Percentiles rank a stretch among this genome's conserved stretches.
Evolutionary conservation across 2,797 vertebrate genomes (phyloP).

Genomic region (Glossophaga mutica): DNA sequence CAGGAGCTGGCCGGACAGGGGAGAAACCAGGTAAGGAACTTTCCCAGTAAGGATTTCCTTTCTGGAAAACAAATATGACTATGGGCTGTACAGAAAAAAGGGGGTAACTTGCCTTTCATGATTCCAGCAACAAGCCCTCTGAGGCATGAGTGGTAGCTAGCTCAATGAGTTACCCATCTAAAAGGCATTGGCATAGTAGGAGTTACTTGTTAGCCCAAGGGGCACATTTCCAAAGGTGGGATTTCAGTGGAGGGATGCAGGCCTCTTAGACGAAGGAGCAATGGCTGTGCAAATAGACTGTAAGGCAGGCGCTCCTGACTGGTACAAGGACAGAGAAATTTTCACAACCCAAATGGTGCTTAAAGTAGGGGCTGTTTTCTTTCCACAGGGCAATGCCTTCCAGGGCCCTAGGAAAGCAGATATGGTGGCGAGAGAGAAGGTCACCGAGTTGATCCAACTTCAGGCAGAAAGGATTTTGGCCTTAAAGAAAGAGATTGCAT

Average conservation of each 20-base stretch:
- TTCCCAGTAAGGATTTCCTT: neutral
- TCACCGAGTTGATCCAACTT: conserved; percentile 79
- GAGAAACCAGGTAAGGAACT: neutral
- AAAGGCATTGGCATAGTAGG: neutral
- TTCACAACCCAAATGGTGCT: neutral
- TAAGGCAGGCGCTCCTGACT: neutral
- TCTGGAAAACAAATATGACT: neutral
- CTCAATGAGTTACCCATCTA: neutral
- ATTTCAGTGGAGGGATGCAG: neutral
- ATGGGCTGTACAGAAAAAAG: neutral
- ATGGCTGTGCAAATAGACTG: neutral
- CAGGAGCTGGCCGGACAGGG: neutral
- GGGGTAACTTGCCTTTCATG: neutral
- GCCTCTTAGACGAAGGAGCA: neutral
- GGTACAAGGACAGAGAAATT: neutral
- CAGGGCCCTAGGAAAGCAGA: conserved; percentile 76
- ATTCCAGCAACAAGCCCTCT: neutral
- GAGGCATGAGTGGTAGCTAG: neutral
- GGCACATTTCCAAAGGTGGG: neutral
- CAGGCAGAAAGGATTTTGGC: conserved; percentile 73
- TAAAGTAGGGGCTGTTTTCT: conserved; percentile 1
- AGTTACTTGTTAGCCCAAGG: neutral
- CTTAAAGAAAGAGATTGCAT: conserved; percentile 83
- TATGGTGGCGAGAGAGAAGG: conserved; percentile 75
- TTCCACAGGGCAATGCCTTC: conserved; percentile 84